Conservation (phyloP, 2,888 invertebrate genomes). For the Hermaeophaga mercurialis region DNA sequence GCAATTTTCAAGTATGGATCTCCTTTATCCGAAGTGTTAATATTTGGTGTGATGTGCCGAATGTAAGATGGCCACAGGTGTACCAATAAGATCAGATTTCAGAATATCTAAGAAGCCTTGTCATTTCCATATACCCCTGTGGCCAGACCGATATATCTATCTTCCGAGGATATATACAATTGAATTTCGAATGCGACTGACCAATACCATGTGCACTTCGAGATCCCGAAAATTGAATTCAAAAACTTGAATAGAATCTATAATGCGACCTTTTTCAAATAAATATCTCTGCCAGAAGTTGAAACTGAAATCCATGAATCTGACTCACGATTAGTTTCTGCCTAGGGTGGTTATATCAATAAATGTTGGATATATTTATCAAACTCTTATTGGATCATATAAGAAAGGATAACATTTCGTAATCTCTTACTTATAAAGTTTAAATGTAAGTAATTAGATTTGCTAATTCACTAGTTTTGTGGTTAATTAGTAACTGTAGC, state of each 20-base stretch:
- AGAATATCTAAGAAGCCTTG: constrained; percentile 55
- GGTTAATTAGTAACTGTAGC: too few species aligned
- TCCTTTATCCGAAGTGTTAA: constrained; percentile 51
- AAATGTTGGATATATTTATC: constrained; percentile 1
- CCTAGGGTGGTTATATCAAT: constrained; percentile 1
- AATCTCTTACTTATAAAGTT: too few species aligned
- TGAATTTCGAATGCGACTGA: constrained; percentile 59
- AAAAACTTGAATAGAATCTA: constrained; percentile 60
- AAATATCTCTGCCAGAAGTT: constrained; percentile 40
- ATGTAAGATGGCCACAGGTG: constrained; percentile 52
- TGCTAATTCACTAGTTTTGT: too few species aligned
- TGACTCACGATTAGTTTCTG: constrained; percentile 9
- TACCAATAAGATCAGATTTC: constrained; percentile 56
- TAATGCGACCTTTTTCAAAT: constrained; percentile 50
- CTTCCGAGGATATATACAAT: constrained; percentile 57
- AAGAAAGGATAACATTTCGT: too few species aligned
- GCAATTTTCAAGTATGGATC: constrained; percentile 27
- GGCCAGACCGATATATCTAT: constrained; percentile 55
- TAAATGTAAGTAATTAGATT: too few species aligned
- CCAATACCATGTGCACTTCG: constrained; percentile 58
- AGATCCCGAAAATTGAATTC: constrained; percentile 60
- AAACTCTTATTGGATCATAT: too few species aligned
- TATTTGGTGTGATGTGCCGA: constrained; percentile 49
- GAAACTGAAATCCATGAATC: constrained; percentile 19
- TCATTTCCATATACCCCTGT: constrained; percentile 57